phyloP scores from a whole-genome alignment of 2,113 vertebrate genomes.

The Lampris incognitus region DNA sequence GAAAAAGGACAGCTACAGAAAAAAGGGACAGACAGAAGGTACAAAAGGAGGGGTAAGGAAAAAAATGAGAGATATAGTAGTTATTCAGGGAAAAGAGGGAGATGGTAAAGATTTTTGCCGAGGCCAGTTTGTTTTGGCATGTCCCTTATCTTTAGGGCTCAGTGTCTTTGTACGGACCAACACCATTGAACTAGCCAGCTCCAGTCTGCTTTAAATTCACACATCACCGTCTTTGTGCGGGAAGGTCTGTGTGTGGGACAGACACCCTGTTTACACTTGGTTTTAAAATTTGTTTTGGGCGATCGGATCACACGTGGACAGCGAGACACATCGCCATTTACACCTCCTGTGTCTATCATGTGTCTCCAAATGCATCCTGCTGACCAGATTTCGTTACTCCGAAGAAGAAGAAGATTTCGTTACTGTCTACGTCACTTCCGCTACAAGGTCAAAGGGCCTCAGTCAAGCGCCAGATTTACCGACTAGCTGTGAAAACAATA shows the following conservation, averaged over 20 bases:
- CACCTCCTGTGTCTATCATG: too few relatives aligned
- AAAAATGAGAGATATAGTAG: not conserved
- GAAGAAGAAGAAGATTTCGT: too few relatives aligned
- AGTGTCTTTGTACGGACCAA: conserved; percentile 25
- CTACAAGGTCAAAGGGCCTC: too few relatives aligned
- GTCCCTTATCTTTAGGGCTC: conserved; percentile 33
- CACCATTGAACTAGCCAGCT: not conserved
- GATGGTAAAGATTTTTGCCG: not conserved
- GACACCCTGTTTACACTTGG: too few relatives aligned
- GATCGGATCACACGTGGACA: too few relatives aligned
- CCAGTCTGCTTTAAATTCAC: conserved; percentile 30
- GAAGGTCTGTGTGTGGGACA: not conserved
- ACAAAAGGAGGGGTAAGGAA: not conserved
- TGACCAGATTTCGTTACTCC: too few relatives aligned
- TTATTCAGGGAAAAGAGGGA: not conserved
- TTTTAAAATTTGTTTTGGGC: too few relatives aligned
- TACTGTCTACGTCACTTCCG: too few relatives aligned
- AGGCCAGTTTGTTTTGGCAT: not conserved
- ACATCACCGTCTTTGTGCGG: not conserved
- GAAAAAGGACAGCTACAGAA: not conserved
- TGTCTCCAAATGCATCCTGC: too few relatives aligned
- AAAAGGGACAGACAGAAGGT: not conserved
- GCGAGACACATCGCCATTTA: too few relatives aligned
- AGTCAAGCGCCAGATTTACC: too few relatives aligned
- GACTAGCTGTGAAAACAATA: too few relatives aligned